Base-by-base conservation (phyloP, 2,797 vertebrate species). In the Buceros bicornis region DNA sequence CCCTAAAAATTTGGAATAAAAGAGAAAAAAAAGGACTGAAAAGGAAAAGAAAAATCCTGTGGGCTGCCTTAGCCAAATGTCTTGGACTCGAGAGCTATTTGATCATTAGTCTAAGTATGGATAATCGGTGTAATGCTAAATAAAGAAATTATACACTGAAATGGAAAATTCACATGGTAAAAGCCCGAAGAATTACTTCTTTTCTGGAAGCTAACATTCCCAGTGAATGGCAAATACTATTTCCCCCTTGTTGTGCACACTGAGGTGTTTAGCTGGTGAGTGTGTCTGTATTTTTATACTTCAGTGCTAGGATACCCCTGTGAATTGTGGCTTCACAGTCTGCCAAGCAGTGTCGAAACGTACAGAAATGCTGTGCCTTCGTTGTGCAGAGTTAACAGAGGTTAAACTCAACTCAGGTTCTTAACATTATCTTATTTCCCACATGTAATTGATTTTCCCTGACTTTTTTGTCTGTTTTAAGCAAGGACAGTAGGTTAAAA, bases 71-170 rank as follows among this genome's bases (percentile, higher is more conserved):
- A 95, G 89, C 88, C 90, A 97, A 97, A 67, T 92, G 82, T 95
- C 79, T 97, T 96, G 87, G 94, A 85, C 92, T 97, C 73, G 94
- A 82, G 94, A 95, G 87, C 86, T 97, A 95, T 96, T 97, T 97
- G 91, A 97, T 97, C 95, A 97, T 97, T 97, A 97, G 80, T 74
- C 89, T 96, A 95, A 97, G 96, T 96, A 97, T 95, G 95, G 95
- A 92, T 97, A 97, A 98, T 97, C 85, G 16, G 82, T 96, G 89
- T 97, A 97, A 97, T 93, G 95, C 95, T 96, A 90, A 97, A 96
- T 97, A 97, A 97, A 95, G 95, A 96, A 95, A 97, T 97, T 95
- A 96, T 97, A 89, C 85, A 90, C 93, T 95, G 78, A 92, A 95
- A 97, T 88, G 86, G 93, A 95, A 97, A 97, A 97, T 87, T 69